A percentile compares a stretch with the other conserved stretches of the same genome.
Conservation (phyloP, 2,113 vertebrate genomes). For the Podiceps cristatus region DNA sequence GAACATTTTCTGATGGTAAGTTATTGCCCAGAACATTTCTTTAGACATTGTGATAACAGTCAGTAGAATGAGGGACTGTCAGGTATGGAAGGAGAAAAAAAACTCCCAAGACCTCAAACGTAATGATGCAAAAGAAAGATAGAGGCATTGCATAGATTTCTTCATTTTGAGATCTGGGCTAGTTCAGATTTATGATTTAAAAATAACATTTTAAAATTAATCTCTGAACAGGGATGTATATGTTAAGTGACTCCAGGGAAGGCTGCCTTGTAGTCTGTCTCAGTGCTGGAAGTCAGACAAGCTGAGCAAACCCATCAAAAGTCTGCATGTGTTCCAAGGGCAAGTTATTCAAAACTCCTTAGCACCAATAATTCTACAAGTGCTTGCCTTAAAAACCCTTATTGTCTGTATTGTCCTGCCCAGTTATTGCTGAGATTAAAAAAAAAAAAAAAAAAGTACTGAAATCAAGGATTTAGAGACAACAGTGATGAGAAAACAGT, state of each 20-base stretch:
- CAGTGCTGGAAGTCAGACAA: neutral
- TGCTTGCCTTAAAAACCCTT: neutral
- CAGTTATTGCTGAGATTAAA: neutral
- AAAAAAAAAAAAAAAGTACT: neutral
- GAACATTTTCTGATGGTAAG: neutral
- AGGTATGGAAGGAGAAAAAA: neutral
- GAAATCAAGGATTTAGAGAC: neutral
- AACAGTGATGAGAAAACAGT: neutral
- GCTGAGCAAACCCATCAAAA: neutral
- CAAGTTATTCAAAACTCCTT: neutral
- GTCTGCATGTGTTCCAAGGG: neutral
- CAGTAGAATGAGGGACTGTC: neutral
- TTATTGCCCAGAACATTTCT: neutral
- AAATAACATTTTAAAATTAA: neutral
- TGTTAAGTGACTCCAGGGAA: neutral
- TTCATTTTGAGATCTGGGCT: neutral
- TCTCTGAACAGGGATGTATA: neutral
- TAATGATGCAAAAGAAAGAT: neutral
- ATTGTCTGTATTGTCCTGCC: neutral
- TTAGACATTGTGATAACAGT: neutral
- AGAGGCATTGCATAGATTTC: neutral
- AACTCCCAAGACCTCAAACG: neutral
- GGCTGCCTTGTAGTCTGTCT: neutral
- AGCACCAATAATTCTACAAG: neutral
- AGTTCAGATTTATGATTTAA: neutral